Evolutionary conservation across 2,797 vertebrate genomes (phyloP), one percentile per base, ranked within the genome.

Genomic region (Perodicticus potto): DNA sequence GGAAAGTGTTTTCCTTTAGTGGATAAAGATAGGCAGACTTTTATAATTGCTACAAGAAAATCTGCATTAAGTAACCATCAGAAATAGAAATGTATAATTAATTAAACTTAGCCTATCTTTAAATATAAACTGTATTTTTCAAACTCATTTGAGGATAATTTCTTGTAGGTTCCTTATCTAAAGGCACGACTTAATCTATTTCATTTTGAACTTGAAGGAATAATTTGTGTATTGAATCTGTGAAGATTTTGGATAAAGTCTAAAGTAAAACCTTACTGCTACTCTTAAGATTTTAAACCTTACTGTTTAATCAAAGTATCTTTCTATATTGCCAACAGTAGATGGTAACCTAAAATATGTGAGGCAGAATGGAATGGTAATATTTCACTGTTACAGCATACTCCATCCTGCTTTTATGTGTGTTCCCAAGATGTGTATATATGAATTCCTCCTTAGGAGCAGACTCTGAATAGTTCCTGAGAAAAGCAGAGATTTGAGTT

Each of bases 311-410:
- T 81, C 72, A 57, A 80, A 93, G 34, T 91, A 82, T 65, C 92
- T 96, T 96, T 96, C 93, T 94, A 67, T 59, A 94, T 59, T 70
- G 57, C 94, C 63, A 29, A 97, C 70, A 95, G 59, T 93, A 96
- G 98, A 95, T 89, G 69, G 83, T 95, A 93, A 98, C 97, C 95
- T 98, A 95, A 98, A 98, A 97, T 96, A 97, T 96, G 94, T 97
- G 96, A 98, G 93, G 96, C 96, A 97, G 97, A 97, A 98, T 97
- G 32, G 76, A 95, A 82, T 43, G 91, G 82, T 93, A 96, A 87
- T 98, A 97, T 98, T 97, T 98, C 96, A 97, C 77, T 95, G 95
- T 97, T 98, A 97, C 8, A 89, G 70, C 88, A 61, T 63, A 93
- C 95, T 98, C 85, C 70, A 93, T 96, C 57, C 92, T 96, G 63